Base-by-base conservation (phyloP, 2,113 vertebrate species). In the Percina caprodes region DNA sequence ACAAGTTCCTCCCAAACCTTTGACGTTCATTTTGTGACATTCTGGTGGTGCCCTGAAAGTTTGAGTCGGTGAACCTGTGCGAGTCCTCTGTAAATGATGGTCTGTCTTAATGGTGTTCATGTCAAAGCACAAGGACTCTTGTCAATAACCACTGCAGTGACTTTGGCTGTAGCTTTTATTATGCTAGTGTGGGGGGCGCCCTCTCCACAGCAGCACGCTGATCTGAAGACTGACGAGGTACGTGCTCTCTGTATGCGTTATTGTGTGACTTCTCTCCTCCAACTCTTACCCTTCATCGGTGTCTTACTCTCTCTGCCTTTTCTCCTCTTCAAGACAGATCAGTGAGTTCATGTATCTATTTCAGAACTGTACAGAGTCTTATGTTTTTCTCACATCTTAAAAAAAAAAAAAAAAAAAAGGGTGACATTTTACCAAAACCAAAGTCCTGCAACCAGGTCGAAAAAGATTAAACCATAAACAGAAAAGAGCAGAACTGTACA, bases 151-250 rank as follows among this genome's bases (percentile, higher is more conserved):
- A 91, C 93, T 93, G 92, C 94, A 94, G 94, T 95, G 92, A 92
- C 90, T 94, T 90, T 94, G 95, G 96, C 96, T 97, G 79, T 95
- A 97, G 97, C 95, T 94, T 95, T 88, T 96, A 95, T 96, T 86
- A 94, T 96, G 81, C 79, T 89, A 96, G 96, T 96, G 96, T 96
- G 62, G 88, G 90, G 98, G 98, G 96, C 95, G 97, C 97, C 97
- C 97, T 91, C 96, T 99, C 97, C 98, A 98, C 97, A 99, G 98
- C 97, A 98, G 97, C 94, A 96, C 48, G 71, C 84, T 96, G 96
- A 95, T 96, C 97, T 99, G 98, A 99, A 99, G 98, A 97, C 93
- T 92, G 85, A 87, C 45, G 92, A 99, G 98, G 98, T 99, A 97
- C 96, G 97, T 97, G 71, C 63, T 79, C 82, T 88, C 81, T 91